Evolutionary conservation across 1,140 invertebrate genomes (phyloP).

Genomic region (Ips typographus): DNA sequence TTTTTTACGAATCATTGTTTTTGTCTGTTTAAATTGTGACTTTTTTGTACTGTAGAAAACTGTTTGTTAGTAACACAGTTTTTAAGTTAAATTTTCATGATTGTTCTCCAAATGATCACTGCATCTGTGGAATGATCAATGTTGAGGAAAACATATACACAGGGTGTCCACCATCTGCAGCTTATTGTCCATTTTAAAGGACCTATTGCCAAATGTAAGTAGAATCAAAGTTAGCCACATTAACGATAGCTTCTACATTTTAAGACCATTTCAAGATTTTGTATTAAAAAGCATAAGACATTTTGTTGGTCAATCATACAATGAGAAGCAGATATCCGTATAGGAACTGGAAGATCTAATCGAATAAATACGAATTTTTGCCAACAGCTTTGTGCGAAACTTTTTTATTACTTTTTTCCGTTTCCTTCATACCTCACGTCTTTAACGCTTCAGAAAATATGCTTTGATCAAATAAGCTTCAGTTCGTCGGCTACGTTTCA

Average conservation of each 20-base stretch:
- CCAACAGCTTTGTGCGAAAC: not conserved
- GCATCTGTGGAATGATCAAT: too few species aligned
- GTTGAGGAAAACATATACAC: too few species aligned
- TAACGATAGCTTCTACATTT: too few species aligned
- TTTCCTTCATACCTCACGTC: constrained; percentile 35
- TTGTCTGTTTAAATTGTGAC: not conserved
- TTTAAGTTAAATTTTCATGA: too few species aligned
- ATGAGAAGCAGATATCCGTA: not conserved
- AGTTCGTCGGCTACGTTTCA: constrained; percentile 34
- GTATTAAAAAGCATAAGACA: too few species aligned
- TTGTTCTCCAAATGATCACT: too few species aligned
- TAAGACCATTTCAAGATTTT: too few species aligned
- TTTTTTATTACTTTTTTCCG: constrained; percentile 31
- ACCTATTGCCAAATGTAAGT: too few species aligned
- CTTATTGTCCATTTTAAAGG: too few species aligned
- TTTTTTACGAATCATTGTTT: not conserved
- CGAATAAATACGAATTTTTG: constrained; percentile 10
- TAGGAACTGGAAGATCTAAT: constrained; percentile 1
- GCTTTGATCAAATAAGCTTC: constrained; percentile 43
- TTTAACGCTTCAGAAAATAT: constrained; percentile 39
- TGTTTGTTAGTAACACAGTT: not conserved
- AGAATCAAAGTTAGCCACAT: too few species aligned
- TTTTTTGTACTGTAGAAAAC: not conserved
- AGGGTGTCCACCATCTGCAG: too few species aligned
- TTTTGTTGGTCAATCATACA: too few species aligned